phyloP scores from a whole-genome alignment of 2,113 vertebrate genomes.

The Tiliqua scincoides region DNA sequence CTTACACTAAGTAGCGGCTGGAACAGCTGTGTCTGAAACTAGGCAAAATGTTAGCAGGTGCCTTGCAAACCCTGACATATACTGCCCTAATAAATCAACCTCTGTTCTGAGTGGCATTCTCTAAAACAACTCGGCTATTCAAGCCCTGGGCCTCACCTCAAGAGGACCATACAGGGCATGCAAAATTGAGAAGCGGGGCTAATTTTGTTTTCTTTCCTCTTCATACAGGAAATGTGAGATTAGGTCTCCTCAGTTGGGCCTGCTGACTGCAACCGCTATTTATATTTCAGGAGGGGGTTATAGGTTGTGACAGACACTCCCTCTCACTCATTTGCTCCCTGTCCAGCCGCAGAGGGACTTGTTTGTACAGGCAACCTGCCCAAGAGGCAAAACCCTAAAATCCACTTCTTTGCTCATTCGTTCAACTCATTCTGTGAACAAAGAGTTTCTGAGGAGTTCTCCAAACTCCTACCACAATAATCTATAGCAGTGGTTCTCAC shows the following conservation, averaged over 20 bases:
- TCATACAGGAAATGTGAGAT: slow-evolving; percentile 26
- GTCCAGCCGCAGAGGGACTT: not conserved
- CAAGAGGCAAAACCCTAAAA: slow-evolving; percentile 8
- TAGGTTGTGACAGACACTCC: not conserved
- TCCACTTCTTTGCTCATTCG: not conserved
- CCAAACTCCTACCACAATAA: not conserved
- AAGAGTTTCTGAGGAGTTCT: not conserved
- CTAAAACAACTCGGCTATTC: slow-evolving; percentile 34
- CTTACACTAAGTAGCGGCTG: slow-evolving; percentile 25
- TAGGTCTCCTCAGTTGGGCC: slow-evolving; percentile 6
- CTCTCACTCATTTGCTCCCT: slow-evolving; percentile 4
- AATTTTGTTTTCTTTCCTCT: slow-evolving; percentile 42
- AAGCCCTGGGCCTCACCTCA: slow-evolving; percentile 30
- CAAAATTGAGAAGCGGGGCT: slow-evolving; percentile 14
- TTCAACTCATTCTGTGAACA: not conserved
- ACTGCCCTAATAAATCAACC: slow-evolving; percentile 5
- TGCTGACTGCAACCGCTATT: slow-evolving; percentile 20
- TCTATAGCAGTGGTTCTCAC: too few species aligned
- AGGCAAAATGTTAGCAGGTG: slow-evolving; percentile 34
- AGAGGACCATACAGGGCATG: not conserved
- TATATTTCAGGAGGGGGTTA: not conserved
- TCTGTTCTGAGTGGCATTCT: slow-evolving; percentile 10
- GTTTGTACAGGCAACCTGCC: not conserved
- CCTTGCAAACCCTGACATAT: slow-evolving; percentile 22
- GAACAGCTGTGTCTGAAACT: slow-evolving; percentile 25